phyloP scores from a whole-genome alignment of 2,888 invertebrate species.

The Ornithoptera alexandrae region DNA sequence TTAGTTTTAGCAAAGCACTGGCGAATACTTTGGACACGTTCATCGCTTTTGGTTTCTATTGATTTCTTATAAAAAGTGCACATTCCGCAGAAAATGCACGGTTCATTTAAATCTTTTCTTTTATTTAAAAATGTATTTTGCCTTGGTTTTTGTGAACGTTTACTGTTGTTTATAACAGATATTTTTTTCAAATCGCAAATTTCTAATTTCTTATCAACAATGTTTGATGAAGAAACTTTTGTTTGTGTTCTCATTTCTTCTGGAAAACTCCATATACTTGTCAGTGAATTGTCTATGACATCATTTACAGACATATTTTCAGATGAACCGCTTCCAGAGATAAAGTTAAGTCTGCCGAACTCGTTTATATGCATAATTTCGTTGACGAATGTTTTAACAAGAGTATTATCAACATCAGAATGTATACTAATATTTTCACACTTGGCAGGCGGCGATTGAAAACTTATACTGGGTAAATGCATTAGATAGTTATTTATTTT shows the following conservation, averaged over 20 bases:
- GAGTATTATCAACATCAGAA: conserved; percentile 1
- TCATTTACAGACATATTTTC: background rate
- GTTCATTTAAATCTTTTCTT: conserved; percentile 3
- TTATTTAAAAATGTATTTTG: background rate
- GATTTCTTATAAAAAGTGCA: conserved; percentile 1
- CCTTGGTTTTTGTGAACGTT: background rate
- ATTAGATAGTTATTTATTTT: conserved; percentile 8
- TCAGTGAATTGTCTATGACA: conserved; percentile 1
- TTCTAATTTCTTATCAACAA: background rate
- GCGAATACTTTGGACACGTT: conserved; percentile 6
- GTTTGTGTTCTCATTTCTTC: conserved; percentile 3
- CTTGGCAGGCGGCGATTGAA: background rate
- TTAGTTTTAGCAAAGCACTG: conserved; percentile 25
- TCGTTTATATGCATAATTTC: conserved; percentile 20
- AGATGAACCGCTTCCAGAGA: background rate
- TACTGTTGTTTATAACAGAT: background rate
- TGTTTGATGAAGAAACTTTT: conserved; percentile 1
- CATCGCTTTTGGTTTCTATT: background rate
- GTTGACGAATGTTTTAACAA: conserved; percentile 17
- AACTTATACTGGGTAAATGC: background rate
- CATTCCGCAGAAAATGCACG: conserved; percentile 17
- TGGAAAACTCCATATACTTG: conserved; percentile 15
- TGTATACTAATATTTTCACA: background rate
- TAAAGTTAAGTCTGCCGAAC: conserved; percentile 1
- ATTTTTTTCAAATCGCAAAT: background rate